phyloP scores from a whole-genome alignment of 1,140 invertebrate species.

The Acromyrmex echinatior region DNA sequence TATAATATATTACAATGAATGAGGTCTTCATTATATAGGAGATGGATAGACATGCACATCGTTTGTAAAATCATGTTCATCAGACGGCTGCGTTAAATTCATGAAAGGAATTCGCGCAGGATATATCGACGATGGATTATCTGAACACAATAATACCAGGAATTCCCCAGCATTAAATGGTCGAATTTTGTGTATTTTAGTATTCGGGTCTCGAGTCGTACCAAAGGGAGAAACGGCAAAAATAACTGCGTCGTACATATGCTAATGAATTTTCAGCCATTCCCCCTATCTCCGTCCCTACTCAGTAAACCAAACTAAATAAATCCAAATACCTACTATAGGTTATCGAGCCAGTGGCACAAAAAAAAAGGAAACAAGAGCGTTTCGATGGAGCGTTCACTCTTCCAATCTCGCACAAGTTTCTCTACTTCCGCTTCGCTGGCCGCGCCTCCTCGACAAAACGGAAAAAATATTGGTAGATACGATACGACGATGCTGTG shows the following conservation, averaged over 20 bases:
- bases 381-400: slow-evolving; percentile 12
- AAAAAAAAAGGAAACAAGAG: slow-evolving; percentile 52
- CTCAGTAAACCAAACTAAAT: slow-evolving; percentile 35
- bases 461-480: slow-evolving; percentile 16
- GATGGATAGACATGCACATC: background rate
- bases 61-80: slow-evolving; percentile 27
- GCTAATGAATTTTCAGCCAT: slow-evolving; percentile 44
- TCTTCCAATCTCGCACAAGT: slow-evolving; percentile 36
- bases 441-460: slow-evolving; percentile 34
- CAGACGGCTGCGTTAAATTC: slow-evolving; percentile 22
- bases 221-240: background rate
- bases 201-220: background rate
- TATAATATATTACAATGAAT: slow-evolving; percentile 3
- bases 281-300: background rate
- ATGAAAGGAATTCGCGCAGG: slow-evolving; percentile 34
- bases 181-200: slow-evolving; percentile 33
- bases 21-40: slow-evolving; percentile 9
- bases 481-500: background rate
- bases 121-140: slow-evolving; percentile 20
- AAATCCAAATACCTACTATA: slow-evolving; percentile 47
- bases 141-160: background rate
- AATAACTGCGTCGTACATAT: slow-evolving; percentile 35
- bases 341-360: background rate
- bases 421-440: slow-evolving; percentile 21
- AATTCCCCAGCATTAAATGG: slow-evolving; percentile 20